Evolutionary conservation across 2,113 vertebrate genomes (phyloP).

Genomic region (Alligator sinensis): DNA sequence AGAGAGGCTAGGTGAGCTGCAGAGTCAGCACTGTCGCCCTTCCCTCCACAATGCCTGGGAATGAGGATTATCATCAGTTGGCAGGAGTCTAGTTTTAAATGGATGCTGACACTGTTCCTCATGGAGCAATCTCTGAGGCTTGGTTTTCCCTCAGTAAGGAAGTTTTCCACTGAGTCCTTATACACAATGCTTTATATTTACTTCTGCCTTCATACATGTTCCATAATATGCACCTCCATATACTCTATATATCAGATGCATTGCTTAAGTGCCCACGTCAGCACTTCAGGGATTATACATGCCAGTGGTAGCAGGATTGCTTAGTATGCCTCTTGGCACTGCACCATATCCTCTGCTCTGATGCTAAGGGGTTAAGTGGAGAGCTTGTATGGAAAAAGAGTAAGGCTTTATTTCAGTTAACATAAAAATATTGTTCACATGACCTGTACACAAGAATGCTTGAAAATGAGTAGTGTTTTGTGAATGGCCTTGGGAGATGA

Average conservation of each 20-base stretch:
- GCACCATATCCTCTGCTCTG: background rate
- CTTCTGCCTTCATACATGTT: background rate
- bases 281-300: background rate
- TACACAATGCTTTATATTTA: background rate
- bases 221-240: background rate
- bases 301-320: background rate
- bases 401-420: background rate
- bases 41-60: background rate
- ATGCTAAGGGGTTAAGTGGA: background rate
- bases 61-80: background rate
- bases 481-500: background rate
- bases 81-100: background rate
- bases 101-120: background rate
- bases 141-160: background rate
- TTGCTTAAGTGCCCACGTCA: background rate
- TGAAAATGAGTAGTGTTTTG: background rate
- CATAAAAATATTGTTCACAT: background rate
- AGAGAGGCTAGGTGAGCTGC: background rate
- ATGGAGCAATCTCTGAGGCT: background rate
- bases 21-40: background rate
- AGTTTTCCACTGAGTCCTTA: background rate
- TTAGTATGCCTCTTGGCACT: background rate
- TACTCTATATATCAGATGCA: background rate
- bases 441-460: background rate
- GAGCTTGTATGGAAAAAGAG: background rate